Conservation (phyloP, 1,140 invertebrate species). For the Eumeta japonica region DNA sequence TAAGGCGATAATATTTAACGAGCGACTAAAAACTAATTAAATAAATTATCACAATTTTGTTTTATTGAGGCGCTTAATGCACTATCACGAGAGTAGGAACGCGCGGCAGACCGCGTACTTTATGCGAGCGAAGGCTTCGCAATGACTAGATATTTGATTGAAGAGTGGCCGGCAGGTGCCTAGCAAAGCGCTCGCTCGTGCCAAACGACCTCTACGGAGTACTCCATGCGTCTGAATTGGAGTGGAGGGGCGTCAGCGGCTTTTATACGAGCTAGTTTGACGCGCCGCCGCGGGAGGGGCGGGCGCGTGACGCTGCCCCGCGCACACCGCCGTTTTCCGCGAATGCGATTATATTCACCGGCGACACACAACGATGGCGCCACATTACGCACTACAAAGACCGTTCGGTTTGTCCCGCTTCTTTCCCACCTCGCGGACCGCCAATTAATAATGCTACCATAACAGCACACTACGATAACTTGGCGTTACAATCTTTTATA, state of each 20-base stretch:
- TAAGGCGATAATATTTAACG: conserved; percentile 38
- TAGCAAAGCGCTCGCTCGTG: conserved; percentile 60
- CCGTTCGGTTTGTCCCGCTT: conserved; percentile 36
- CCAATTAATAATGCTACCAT: too few species aligned
- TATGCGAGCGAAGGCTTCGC: conserved; percentile 48
- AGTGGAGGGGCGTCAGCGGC: conserved; percentile 42
- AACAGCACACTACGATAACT: too few species aligned
- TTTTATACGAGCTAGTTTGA: conserved; percentile 57
- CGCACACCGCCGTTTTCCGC: conserved; percentile 44
- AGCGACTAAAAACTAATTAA: conserved; percentile 52
- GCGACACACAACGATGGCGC: conserved; percentile 3
- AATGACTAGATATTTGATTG: conserved; percentile 56
- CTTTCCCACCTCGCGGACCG: too few species aligned
- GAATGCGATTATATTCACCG: conserved; percentile 26
- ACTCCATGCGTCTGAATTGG: conserved; percentile 59
- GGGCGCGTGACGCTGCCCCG: conserved; percentile 27
- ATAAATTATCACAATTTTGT: conserved; percentile 56
- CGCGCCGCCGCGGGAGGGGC: conserved; percentile 24
- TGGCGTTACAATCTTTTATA: too few species aligned
- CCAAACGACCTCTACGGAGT: conserved; percentile 61
- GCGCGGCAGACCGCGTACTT: conserved; percentile 52
- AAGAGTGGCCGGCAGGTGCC: conserved; percentile 57
- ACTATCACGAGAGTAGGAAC: conserved; percentile 58
- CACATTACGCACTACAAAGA: conserved; percentile 11
- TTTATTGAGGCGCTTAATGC: conserved; percentile 54